Conservation (phyloP, 2,797 vertebrate species). For the Antennarius maculatus region DNA sequence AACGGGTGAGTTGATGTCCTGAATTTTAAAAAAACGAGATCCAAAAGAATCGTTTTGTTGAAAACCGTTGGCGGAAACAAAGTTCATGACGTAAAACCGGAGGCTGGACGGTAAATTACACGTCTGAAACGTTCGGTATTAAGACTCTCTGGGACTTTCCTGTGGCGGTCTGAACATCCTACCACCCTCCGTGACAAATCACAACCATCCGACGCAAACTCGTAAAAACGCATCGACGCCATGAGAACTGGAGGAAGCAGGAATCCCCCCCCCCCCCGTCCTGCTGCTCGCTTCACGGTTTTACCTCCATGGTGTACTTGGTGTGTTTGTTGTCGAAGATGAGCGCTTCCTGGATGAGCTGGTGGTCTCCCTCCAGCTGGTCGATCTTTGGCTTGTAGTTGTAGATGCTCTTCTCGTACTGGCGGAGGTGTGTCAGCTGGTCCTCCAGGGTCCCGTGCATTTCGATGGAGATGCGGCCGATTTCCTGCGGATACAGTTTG, state of each 20-base stretch:
- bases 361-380: constrained; percentile 96
- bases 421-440: constrained; percentile 92
- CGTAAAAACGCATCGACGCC: too few relatives aligned
- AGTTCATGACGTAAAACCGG: constrained; percentile 16
- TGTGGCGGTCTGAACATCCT: constrained; percentile 7
- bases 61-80: constrained; percentile 11
- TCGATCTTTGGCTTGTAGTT: constrained; percentile 99
- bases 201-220: background rate
- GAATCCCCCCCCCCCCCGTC: background rate
- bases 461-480: constrained; percentile 97
- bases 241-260: background rate
- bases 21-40: constrained; percentile 19
- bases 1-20: constrained; percentile 11
- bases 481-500: constrained; percentile 83
- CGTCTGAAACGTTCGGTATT: constrained; percentile 10
- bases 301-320: constrained; percentile 98
- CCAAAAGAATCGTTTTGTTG: constrained; percentile 24
- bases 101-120: constrained; percentile 4
- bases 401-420: constrained; percentile 97
- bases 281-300: background rate
- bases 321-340: constrained; percentile 99
- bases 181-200: constrained; percentile 9
- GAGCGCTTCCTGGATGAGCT: constrained; percentile 95
- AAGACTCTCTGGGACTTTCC: constrained; percentile 3
- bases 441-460: constrained; percentile 98